Conservation (phyloP, 2,888 invertebrate species). For the Drosophila imparisetae region DNA sequence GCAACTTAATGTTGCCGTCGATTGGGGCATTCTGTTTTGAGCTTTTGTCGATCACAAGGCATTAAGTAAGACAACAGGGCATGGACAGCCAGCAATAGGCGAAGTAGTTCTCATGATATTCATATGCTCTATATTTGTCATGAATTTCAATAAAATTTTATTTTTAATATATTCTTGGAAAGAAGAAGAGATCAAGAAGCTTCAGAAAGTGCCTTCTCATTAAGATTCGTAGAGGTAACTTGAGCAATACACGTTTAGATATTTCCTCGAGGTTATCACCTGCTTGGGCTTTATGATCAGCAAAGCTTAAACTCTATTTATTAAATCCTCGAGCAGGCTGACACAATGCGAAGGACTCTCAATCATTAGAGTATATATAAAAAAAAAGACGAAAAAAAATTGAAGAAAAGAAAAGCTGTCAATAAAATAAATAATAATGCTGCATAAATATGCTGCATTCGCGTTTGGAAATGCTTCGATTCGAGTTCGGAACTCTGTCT, state of each 20-base stretch:
- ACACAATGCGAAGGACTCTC: constrained; percentile 39
- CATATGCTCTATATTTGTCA: constrained; percentile 24
- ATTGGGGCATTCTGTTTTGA: constrained; percentile 43
- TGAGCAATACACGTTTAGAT: not conserved
- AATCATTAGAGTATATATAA: constrained; percentile 37
- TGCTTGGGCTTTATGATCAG: not conserved
- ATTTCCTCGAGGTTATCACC: not conserved
- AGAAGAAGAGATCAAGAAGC: not conserved
- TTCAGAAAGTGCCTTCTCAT: not conserved
- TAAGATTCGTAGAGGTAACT: not conserved
- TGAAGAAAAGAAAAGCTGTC: constrained; percentile 60
- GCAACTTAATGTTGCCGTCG: constrained; percentile 51
- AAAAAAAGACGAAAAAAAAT: constrained; percentile 17
- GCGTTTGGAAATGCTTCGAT: constrained; percentile 43
- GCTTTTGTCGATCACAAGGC: constrained; percentile 51
- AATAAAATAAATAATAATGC: constrained; percentile 80
- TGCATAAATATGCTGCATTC: constrained; percentile 70
- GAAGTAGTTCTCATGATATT: not conserved
- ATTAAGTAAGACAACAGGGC: constrained; percentile 60
- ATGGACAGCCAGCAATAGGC: constrained; percentile 8
- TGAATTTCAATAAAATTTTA: not conserved
- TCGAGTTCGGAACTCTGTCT: constrained; percentile 26
- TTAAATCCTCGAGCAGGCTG: constrained; percentile 9
- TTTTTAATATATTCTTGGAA: not conserved
- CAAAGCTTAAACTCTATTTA: constrained; percentile 10